Conservation (phyloP, 2,113 vertebrate genomes). For the Electrona antarctica region DNA sequence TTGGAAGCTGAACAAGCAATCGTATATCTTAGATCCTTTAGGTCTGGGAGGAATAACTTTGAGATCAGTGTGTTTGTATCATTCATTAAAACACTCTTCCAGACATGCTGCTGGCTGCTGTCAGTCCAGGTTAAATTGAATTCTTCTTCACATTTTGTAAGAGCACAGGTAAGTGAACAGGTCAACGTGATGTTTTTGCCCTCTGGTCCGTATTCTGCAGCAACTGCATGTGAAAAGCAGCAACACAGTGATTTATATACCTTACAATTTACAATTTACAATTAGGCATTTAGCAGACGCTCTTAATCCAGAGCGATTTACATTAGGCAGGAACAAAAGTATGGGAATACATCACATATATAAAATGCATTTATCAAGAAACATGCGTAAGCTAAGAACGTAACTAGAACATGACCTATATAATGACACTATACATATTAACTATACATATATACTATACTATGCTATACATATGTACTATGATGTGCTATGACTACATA, state of each 20-base stretch:
- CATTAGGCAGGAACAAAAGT: no score
- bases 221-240: constrained; percentile 40
- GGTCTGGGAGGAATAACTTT: constrained; percentile 32
- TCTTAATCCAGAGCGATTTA: no score
- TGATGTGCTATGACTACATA: no score
- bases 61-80: constrained; percentile 26
- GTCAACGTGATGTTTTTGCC: constrained; percentile 45
- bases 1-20: constrained; percentile 46
- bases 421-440: no score
- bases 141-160: constrained; percentile 43
- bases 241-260: neutral
- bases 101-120: neutral
- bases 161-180: constrained; percentile 57
- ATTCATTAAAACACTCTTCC: constrained; percentile 5
- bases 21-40: constrained; percentile 4
- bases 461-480: neutral
- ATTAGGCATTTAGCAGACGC: no score
- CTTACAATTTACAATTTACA: no score
- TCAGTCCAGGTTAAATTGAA: constrained; percentile 58
- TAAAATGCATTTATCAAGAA: no score
- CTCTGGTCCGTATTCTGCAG: constrained; percentile 16
- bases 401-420: no score
- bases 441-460: no score
- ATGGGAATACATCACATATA: no score
- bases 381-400: no score